A percentile compares a stretch with the other conserved stretches of the same genome.
Evolutionary conservation across 2,797 vertebrate species (phyloP).

Genomic region (Halcyon chelicuti): DNA sequence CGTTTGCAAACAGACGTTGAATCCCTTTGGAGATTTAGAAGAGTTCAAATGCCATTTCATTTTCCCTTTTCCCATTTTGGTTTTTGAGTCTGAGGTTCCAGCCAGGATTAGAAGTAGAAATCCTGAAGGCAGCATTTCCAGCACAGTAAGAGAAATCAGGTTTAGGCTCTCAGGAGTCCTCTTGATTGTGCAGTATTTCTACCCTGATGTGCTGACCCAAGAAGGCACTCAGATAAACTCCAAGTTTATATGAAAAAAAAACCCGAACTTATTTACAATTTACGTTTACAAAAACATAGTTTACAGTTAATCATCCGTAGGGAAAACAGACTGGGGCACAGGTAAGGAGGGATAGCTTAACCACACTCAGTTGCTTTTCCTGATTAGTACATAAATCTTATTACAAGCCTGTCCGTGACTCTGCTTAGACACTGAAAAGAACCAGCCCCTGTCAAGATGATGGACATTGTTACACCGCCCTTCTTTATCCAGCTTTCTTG

Average conservation of each 20-base stretch:
- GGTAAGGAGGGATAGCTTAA: background rate
- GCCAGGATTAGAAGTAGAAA: background rate
- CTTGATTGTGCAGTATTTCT: background rate
- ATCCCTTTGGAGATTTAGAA: background rate
- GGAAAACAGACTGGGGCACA: background rate
- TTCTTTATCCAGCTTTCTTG: background rate
- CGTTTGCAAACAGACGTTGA: background rate
- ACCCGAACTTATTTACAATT: background rate
- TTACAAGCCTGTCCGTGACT: background rate
- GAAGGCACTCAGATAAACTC: background rate
- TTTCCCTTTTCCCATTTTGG: background rate
- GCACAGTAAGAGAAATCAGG: background rate
- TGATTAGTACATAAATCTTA: background rate
- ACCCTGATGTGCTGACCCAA: background rate
- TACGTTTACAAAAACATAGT: background rate
- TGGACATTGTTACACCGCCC: background rate
- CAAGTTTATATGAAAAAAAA: background rate
- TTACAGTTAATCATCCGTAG: background rate
- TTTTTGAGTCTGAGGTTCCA: background rate
- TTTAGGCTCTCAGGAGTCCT: background rate
- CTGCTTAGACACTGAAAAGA: background rate
- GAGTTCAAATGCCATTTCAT: background rate
- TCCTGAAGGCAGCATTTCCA: background rate
- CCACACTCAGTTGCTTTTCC: background rate
- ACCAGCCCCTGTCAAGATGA: slow-evolving; percentile 9